Percentiles rank a stretch among this genome's conserved stretches.
Conservation (phyloP, 2,888 invertebrate genomes). For the Callyntrura guangdongensis region DNA sequence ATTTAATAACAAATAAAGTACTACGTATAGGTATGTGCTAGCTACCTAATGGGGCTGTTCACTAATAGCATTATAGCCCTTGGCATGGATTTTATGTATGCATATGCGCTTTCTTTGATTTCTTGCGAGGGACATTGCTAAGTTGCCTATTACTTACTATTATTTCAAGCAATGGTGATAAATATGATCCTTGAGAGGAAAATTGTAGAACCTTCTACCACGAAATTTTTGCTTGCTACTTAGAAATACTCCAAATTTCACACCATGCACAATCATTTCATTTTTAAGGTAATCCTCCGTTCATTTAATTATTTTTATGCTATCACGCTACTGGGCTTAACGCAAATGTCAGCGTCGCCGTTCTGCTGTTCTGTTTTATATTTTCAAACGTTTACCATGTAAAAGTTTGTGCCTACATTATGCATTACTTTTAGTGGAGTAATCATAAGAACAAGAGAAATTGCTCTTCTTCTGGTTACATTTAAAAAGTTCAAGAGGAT, state of each 20-base stretch:
- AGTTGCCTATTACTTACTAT: not conserved
- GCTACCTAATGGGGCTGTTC: conserved; percentile 1
- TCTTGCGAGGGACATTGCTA: not conserved
- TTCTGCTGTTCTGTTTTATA: not conserved
- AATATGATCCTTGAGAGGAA: not conserved
- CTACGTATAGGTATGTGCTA: not conserved
- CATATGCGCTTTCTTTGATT: not conserved
- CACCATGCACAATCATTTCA: no score
- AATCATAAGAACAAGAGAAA: conserved; percentile 1
- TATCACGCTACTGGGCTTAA: no score
- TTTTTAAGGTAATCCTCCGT: no score
- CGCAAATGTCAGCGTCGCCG: no score
- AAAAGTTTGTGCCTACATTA: not conserved
- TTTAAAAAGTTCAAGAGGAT: conserved; percentile 30
- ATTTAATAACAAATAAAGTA: conserved; percentile 5
- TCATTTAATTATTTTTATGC: no score
- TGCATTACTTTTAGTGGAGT: not conserved
- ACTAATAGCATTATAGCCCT: not conserved
- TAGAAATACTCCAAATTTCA: no score
- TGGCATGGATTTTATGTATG: not conserved
- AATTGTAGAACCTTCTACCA: not conserved
- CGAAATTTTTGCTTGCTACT: not conserved
- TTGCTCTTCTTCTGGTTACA: not conserved
- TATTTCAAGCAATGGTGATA: not conserved
- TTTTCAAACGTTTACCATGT: not conserved